phyloP scores from a whole-genome alignment of 2,797 vertebrate species.

The Lophius americanus region DNA sequence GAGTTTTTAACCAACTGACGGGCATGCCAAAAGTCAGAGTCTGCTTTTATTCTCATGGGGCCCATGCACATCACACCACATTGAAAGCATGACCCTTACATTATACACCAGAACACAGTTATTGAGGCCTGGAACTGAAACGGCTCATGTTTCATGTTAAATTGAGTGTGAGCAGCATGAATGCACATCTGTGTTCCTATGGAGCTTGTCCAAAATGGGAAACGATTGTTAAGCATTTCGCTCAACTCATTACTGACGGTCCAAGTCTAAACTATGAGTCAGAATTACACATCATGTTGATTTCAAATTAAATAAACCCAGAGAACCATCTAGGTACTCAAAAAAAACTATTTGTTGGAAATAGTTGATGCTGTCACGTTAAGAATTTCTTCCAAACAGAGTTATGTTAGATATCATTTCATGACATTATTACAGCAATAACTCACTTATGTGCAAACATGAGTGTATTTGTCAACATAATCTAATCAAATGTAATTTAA shows the following conservation, averaged over 20 bases:
- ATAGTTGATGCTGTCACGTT: no score
- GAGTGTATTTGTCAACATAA: no score
- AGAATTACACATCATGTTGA: slow-evolving; percentile 18
- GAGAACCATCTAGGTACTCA: slow-evolving; percentile 24
- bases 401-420: no score
- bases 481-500: no score
- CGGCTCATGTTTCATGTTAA: slow-evolving; percentile 49
- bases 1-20: no score
- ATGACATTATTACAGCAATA: no score
- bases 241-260: slow-evolving; percentile 28
- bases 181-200: slow-evolving; percentile 53
- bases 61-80: slow-evolving; percentile 31
- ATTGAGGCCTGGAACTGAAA: slow-evolving; percentile 41
- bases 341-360: background rate
- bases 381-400: no score
- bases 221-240: slow-evolving; percentile 34
- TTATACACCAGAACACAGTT: slow-evolving; percentile 40
- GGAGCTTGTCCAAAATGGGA: slow-evolving; percentile 32
- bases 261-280: slow-evolving; percentile 26
- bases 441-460: no score
- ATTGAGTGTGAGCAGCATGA: slow-evolving; percentile 50
- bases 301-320: slow-evolving; percentile 29
- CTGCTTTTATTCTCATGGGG: slow-evolving; percentile 34
- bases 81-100: slow-evolving; percentile 35
- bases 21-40: slow-evolving; percentile 35